Evolutionary conservation across 2,113 vertebrate genomes (phyloP).

Genomic region (Cyanoderma ruficeps): DNA sequence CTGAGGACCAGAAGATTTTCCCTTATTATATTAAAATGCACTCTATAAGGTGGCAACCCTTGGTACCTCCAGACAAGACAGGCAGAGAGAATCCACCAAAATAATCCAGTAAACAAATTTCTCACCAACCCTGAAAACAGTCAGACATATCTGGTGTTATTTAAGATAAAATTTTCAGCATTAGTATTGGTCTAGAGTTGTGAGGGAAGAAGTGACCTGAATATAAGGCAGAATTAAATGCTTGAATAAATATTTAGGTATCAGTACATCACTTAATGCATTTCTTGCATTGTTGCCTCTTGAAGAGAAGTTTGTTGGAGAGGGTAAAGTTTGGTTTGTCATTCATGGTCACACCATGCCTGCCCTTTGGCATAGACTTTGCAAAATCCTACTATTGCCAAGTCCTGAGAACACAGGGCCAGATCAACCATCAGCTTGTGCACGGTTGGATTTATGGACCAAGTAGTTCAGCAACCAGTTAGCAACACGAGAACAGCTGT

Average conservation of each 20-base stretch:
- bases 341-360: background rate
- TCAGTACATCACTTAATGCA: background rate
- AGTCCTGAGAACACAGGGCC: background rate
- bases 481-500: background rate
- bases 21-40: background rate
- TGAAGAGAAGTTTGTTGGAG: background rate
- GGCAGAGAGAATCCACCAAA: background rate
- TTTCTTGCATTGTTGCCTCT: background rate
- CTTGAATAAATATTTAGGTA: conserved; percentile 11
- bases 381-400: background rate
- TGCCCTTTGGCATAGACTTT: background rate
- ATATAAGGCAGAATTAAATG: background rate
- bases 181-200: background rate
- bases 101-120: background rate
- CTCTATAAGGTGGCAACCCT: background rate
- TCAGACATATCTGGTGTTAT: background rate
- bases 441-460: background rate
- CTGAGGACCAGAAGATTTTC: background rate
- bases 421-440: background rate
- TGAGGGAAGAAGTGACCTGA: background rate
- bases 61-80: background rate
- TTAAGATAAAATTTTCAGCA: background rate
- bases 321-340: background rate
- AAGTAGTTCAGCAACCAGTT: background rate
- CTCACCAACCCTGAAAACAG: background rate